Base-by-base conservation (phyloP, 1,140 invertebrate species). In the Zaprionus davidi region DNA sequence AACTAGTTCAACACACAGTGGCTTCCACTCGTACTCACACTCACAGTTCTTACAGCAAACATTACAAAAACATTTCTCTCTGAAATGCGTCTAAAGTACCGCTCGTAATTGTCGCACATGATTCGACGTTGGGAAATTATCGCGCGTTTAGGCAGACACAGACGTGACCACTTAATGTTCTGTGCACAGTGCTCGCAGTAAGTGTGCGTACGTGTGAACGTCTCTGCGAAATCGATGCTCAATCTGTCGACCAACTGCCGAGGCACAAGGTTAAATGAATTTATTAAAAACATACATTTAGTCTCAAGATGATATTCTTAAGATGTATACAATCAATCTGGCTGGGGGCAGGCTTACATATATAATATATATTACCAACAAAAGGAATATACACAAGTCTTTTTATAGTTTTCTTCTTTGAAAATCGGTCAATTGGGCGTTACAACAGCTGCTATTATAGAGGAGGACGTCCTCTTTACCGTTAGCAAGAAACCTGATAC, bases 101-200 rank as follows among this genome's bases (percentile, higher is more conserved):
- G 80, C 76, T 82, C 60, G 80, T 82, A 82, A 82, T 82, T 82
- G 80, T 82, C 71, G 79, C 80, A 82, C 79, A 82, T 82, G 80
- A 82, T 82, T 82, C 82, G 82, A 82, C 71, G 80, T 78, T 82
- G 78, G 64, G 64, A 80, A 78, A 76, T 69, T 77, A 78, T 83
- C 80, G 65, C 74, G 74, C 82, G 70, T 78, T 81, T 71, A 85
- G 78, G 71, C 69, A 71, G 73, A 68, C 65, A 22, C 17, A 66
- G 55, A 71, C 70, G 62, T 71, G 70, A 71, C 60, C 70, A 66
- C 55, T 71, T 71, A 71, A 71, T 66, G 70, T 51, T 58, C 58
- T 20, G 31, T 20, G 20, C 38, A 49, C 64, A 71, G 69, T 64
- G 24, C 46, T 46, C 20, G 28, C 38, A 22, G 17, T 15, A 31